Evolutionary conservation across 2,797 vertebrate species (phyloP), one percentile per base, ranked within the genome.

Genomic region (Clarias laeviceps): DNA sequence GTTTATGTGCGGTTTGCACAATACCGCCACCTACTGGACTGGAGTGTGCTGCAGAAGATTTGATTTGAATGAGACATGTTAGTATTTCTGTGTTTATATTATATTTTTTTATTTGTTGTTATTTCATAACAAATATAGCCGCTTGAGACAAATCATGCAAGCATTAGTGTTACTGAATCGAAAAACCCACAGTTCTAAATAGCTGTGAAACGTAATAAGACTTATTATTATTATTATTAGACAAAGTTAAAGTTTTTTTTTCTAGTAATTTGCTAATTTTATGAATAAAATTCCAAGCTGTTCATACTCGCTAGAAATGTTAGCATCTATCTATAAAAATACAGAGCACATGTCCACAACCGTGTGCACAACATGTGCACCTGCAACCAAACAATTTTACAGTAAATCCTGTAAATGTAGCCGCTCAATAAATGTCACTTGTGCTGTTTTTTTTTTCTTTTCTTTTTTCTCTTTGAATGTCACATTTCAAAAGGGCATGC

Each of bases 371-470:
- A n/a, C 24, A 17, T 56, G 27, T 29, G 45, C 29, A 20, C 32
- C 1, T 8, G 22, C 4, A 24, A 15, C 2, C 56, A 24, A 37
- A 61, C 34, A 32, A 24, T 61, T 9, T 61, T 6, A 17, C 57
- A 62, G 57, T 14, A 2, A 37, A 37, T 15, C 8, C 32, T 62
- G 57, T 37, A 5, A 37, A 37, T 37, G 76, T 22, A 15, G 74
- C 56, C 22, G 32, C 57, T 79, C 57, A 62, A 22, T 62, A 79
- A 79, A 79, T 79, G 77, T 79, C 77, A 79, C 22, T 57, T 37
- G 76, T 62, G 57, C 18, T 32, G 50, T 54, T 54, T 54, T 50
- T 2, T 50, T 11, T 54, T 14, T 40, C 37, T n/a, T 9, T 9
- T 45, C 40, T 45, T 54, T 54, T 66, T 66, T 66, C 29, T 59